These are phyloP conservation scores for Delichon dasypus DNA, from an alignment of 2,797 vertebrate genomes.

Conservation along the genomic window DNA sequence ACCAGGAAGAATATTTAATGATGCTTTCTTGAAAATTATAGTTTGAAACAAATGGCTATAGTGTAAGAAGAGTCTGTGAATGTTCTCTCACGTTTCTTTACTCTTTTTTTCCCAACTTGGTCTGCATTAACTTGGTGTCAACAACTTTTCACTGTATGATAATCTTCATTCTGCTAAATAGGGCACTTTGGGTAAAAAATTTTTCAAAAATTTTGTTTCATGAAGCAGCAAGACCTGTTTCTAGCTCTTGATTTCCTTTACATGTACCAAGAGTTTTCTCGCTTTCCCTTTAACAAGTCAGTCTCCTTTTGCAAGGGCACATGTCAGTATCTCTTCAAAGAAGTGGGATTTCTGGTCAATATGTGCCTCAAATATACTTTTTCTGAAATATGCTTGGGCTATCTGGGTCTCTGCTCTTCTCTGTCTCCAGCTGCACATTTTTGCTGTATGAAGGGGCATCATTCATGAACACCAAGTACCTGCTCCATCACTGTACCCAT, in stretches of 20 bases:
- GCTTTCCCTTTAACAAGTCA: not conserved
- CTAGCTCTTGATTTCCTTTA: not conserved
- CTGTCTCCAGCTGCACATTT: not conserved
- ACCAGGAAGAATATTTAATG: not conserved
- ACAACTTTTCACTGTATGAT: not conserved
- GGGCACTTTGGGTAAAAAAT: not conserved
- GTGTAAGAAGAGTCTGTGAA: not conserved
- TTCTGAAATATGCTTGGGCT: not conserved
- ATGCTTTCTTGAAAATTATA: not conserved
- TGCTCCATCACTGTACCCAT: too few relatives aligned
- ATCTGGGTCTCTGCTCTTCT: not conserved
- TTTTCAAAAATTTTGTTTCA: not conserved
- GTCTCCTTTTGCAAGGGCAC: not conserved
- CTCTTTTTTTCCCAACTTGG: not conserved
- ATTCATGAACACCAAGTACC: not conserved
- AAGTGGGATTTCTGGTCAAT: not conserved
- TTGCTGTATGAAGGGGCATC: not conserved
- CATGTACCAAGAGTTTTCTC: not conserved
- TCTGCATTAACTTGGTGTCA: not conserved
- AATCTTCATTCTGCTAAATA: not conserved
- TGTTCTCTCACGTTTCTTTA: not conserved
- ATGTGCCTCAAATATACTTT: not conserved
- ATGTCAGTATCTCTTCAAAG: not conserved
- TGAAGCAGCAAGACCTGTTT: not conserved
- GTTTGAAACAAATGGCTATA: not conserved